A percentile compares a stretch with the other conserved stretches of the same genome.
Evolutionary conservation across 1,140 invertebrate species (phyloP).

Genomic region (Temnothorax curvispinosus): DNA sequence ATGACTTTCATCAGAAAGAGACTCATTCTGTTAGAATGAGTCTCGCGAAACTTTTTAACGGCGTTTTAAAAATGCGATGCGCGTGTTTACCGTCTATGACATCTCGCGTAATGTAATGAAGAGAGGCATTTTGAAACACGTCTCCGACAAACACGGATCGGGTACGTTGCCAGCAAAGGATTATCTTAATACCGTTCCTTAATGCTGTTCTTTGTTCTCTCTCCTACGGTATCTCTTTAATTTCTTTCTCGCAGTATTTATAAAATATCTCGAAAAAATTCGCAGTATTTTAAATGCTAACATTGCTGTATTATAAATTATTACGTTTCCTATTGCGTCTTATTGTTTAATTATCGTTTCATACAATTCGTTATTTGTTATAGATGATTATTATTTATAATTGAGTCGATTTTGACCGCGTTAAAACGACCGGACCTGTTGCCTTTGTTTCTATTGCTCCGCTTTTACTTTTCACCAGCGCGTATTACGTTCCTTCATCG

Average conservation of each 20-base stretch:
- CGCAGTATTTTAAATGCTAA: neutral
- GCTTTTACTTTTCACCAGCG: neutral
- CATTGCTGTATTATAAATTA: neutral
- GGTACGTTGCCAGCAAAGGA: slow-evolving; percentile 34
- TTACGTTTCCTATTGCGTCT: neutral
- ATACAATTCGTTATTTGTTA: neutral
- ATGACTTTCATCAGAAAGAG: slow-evolving; percentile 45
- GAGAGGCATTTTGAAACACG: neutral
- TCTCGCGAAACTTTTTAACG: slow-evolving; percentile 42
- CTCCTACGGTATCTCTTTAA: neutral
- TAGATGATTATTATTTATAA: neutral
- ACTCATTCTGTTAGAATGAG: neutral
- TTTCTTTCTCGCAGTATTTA: neutral
- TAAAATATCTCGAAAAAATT: slow-evolving; percentile 3
- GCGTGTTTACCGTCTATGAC: slow-evolving; percentile 26
- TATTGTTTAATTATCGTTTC: neutral
- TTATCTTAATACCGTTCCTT: slow-evolving; percentile 54
- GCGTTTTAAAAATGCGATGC: slow-evolving; percentile 40
- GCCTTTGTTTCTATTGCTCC: neutral
- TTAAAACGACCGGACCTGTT: neutral
- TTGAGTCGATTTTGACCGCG: neutral
- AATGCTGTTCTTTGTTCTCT: neutral
- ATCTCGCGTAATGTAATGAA: slow-evolving; percentile 37
- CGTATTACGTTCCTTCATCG: neutral
- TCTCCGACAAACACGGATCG: slow-evolving; percentile 38